phyloP scores from a whole-genome alignment of 1,140 invertebrate species.

The Pygmarrhopalites habei region DNA sequence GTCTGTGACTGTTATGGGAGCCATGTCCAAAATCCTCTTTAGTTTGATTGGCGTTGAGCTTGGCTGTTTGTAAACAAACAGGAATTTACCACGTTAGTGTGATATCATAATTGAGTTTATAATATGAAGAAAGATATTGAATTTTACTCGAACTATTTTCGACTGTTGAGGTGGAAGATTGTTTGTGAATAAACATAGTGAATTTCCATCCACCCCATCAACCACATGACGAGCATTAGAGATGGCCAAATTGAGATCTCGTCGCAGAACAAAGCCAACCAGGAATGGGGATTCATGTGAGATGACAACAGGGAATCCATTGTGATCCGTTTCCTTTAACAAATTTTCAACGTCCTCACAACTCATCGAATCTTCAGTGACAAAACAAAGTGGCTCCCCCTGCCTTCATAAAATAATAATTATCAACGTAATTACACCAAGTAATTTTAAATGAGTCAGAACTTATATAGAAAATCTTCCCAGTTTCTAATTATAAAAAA shows the following conservation, averaged over 20 bases:
- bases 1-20: conserved; percentile 97
- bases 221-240: conserved; percentile 82
- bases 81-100: too few relatives aligned
- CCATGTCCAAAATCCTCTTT: conserved; percentile 93
- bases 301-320: conserved; percentile 97
- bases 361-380: conserved; percentile 95
- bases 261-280: conserved; percentile 89
- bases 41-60: conserved; percentile 67
- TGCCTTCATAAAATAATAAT: conserved; percentile 52
- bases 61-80: conserved; percentile 43
- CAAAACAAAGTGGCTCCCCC: conserved; percentile 79
- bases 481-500: neutral
- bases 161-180: conserved; percentile 41
- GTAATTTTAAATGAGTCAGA: neutral
- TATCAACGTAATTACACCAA: neutral
- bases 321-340: conserved; percentile 91
- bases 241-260: conserved; percentile 89
- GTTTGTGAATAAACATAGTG: conserved; percentile 72
- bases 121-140: too few relatives aligned
- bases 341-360: conserved; percentile 88
- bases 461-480: neutral
- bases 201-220: conserved; percentile 80
- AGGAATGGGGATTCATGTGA: conserved; percentile 93
- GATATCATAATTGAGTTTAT: too few relatives aligned
- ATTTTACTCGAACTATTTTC: conserved; percentile 26